Percentiles rank a stretch among this genome's conserved stretches.
phyloP scores from a whole-genome alignment of 1,140 invertebrate genomes.

The Drosophila leontia region DNA sequence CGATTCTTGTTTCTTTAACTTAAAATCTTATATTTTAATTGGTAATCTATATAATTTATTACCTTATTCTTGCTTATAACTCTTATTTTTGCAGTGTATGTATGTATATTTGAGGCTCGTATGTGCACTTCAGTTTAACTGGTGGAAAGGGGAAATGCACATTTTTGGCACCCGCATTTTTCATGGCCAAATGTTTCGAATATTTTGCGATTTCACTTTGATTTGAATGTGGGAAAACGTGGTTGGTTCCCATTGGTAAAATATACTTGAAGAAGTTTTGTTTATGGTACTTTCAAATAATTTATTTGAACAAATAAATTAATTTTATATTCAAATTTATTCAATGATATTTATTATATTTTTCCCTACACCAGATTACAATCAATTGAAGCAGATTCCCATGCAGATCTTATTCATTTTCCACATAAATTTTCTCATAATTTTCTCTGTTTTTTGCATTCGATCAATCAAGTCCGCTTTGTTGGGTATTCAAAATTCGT shows the following conservation, averaged over 20 bases:
- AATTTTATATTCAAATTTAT: neutral
- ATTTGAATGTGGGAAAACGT: slow-evolving; percentile 5
- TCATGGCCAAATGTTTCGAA: slow-evolving; percentile 29
- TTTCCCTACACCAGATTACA: neutral
- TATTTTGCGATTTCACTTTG: slow-evolving; percentile 12
- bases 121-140: neutral
- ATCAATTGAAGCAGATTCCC: slow-evolving; percentile 12
- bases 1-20: too few species aligned
- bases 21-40: neutral
- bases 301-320: neutral
- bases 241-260: neutral
- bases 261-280: neutral
- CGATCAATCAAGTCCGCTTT: slow-evolving; percentile 30
- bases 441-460: neutral
- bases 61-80: too few species aligned
- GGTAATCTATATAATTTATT: neutral
- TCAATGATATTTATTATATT: neutral
- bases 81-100: slow-evolving; percentile 2
- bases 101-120: neutral
- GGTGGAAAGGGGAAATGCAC: slow-evolving; percentile 50
- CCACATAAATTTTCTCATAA: slow-evolving; percentile 1
- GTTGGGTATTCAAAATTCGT: slow-evolving; percentile 28
- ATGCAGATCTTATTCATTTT: neutral
- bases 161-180: slow-evolving; percentile 71
- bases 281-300: neutral